Evolutionary conservation across 2,113 vertebrate genomes (phyloP).

Genomic region (Crotalus helleri): DNA sequence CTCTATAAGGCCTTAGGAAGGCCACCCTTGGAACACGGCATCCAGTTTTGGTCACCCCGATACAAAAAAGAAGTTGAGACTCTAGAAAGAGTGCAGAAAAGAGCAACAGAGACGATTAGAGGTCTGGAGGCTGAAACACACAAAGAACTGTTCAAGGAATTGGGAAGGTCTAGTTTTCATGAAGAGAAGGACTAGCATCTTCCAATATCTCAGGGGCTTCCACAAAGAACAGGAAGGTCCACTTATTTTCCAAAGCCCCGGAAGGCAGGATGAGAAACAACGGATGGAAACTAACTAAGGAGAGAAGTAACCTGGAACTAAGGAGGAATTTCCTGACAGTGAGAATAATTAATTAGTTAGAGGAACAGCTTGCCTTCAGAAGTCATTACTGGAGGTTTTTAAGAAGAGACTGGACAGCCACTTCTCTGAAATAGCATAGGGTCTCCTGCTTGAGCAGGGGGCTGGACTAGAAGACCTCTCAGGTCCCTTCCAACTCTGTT

Average conservation of each 20-base stretch:
- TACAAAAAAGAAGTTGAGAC: neutral
- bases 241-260: neutral
- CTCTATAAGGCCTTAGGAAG: neutral
- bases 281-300: neutral
- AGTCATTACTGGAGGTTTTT: neutral
- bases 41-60: neutral
- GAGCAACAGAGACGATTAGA: fast-evolving
- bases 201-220: neutral
- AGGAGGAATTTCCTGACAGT: neutral
- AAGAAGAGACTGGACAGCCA: neutral
- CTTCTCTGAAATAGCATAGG: neutral
- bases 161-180: neutral
- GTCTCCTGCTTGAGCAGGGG: neutral
- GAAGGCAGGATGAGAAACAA: neutral
- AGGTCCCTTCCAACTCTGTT: neutral
- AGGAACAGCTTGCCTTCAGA: neutral
- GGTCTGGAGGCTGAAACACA: neutral
- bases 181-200: neutral
- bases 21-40: neutral
- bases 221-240: neutral
- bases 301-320: neutral
- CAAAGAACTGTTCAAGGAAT: neutral
- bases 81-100: neutral
- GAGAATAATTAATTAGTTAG: neutral
- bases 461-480: neutral